These are phyloP conservation scores for Caenorhabditis zanzibari DNA, from an alignment of 2,888 invertebrate genomes.

Conservation along the genomic window DNA sequence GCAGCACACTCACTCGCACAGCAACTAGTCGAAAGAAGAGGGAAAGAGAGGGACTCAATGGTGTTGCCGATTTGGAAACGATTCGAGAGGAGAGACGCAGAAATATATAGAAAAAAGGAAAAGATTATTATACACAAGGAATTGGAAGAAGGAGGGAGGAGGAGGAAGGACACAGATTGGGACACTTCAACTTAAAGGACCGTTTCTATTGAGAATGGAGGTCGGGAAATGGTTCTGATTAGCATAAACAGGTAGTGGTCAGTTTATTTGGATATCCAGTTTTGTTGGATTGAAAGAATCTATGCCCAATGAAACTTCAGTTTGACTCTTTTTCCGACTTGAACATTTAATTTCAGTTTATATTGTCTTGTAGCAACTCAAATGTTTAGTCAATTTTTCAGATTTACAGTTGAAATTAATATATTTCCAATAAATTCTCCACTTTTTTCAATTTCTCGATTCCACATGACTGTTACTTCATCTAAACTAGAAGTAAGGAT, in stretches of 20 bases:
- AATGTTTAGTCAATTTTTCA: too few relatives aligned
- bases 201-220: slow-evolving; percentile 2
- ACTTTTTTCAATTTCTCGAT: too few relatives aligned
- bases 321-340: too few relatives aligned
- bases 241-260: not conserved
- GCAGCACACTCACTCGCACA: slow-evolving; percentile 52
- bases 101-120: slow-evolving; percentile 15
- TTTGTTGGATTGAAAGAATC: too few relatives aligned
- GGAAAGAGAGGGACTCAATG: slow-evolving; percentile 31
- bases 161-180: slow-evolving; percentile 43
- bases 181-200: slow-evolving; percentile 36
- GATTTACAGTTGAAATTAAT: too few relatives aligned
- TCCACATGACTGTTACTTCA: too few relatives aligned
- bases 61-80: slow-evolving; percentile 56
- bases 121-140: slow-evolving; percentile 55
- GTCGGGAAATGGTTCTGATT: not conserved
- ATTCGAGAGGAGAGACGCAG: slow-evolving; percentile 57
- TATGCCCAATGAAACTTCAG: too few relatives aligned
- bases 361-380: too few relatives aligned
- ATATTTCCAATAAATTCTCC: too few relatives aligned
- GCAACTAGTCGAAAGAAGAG: slow-evolving; percentile 53
- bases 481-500: not conserved
- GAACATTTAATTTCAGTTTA: too few relatives aligned
- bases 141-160: not conserved
- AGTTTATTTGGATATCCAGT: too few relatives aligned